A percentile compares a stretch with the other conserved stretches of the same genome.
Conservation (phyloP, 2,888 invertebrate species). For the Cyrtodaria siliqua region DNA sequence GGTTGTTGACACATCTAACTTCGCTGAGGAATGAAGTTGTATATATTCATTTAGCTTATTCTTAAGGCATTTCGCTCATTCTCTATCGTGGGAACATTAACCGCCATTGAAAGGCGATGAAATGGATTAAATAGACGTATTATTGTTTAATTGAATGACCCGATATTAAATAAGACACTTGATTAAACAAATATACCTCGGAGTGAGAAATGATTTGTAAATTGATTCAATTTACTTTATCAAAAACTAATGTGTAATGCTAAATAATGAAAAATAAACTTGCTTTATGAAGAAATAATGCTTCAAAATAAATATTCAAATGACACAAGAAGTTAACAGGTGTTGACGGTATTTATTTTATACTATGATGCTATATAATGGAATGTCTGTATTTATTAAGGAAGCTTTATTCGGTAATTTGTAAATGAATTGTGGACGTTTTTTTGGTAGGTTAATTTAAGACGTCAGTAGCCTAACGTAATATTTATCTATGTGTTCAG, state of each 20-base stretch:
- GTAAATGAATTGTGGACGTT: too few species aligned
- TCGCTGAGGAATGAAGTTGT: conserved; percentile 30
- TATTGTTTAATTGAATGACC: conserved; percentile 13
- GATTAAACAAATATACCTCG: conserved; percentile 39
- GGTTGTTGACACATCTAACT: conserved; percentile 38
- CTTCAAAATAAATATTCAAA: too few species aligned
- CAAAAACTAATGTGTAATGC: not conserved
- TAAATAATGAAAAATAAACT: conserved; percentile 21
- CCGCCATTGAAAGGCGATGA: too few species aligned
- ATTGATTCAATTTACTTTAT: conserved; percentile 24
- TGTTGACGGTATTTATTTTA: not conserved
- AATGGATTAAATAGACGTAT: not conserved
- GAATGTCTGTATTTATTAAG: too few species aligned
- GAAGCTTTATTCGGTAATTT: too few species aligned
- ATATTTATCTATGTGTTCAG: too few species aligned
- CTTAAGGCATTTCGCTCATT: too few species aligned
- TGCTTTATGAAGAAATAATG: not conserved
- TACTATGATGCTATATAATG: too few species aligned
- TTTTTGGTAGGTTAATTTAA: too few species aligned
- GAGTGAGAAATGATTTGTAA: conserved; percentile 23
- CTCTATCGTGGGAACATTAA: too few species aligned
- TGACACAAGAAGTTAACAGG: conserved; percentile 1
- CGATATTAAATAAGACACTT: conserved; percentile 17
- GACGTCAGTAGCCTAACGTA: too few species aligned
- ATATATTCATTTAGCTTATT: conserved; percentile 28